These are phyloP conservation scores for Girardinichthys multiradiatus DNA, from an alignment of 2,113 vertebrate species.

Conservation along the genomic window DNA sequence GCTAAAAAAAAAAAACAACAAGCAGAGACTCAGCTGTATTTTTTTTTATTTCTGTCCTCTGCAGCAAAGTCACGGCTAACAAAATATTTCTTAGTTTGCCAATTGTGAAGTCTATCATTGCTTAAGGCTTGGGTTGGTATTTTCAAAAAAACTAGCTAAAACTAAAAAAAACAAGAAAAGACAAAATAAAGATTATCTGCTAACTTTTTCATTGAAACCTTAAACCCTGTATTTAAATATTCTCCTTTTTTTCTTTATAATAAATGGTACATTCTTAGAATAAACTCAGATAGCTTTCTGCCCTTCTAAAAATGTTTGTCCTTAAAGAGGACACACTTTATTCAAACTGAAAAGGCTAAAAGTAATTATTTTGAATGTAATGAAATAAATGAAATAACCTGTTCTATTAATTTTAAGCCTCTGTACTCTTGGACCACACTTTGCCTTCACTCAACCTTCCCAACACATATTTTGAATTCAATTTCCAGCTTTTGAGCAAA, in stretches of 20 bases:
- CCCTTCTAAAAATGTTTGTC: slow-evolving; percentile 5
- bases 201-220: too few relatives aligned
- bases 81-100: too few relatives aligned
- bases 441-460: not conserved
- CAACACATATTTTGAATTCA: not conserved
- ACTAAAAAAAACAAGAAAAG: too few relatives aligned
- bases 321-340: not conserved
- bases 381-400: slow-evolving; percentile 1
- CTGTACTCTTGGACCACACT: not conserved
- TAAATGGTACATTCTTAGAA: not conserved
- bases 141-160: too few relatives aligned
- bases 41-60: too few relatives aligned
- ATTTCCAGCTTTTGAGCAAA: slow-evolving; percentile 12
- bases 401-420: slow-evolving; percentile 7
- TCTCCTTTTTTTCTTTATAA: not conserved
- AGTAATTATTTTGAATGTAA: not conserved
- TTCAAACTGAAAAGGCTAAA: not conserved
- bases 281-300: not conserved
- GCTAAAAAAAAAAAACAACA: too few relatives aligned
- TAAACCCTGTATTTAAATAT: too few relatives aligned
- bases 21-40: too few relatives aligned
- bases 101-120: too few relatives aligned
- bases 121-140: too few relatives aligned
- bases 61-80: too few relatives aligned
- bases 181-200: too few relatives aligned